These are phyloP conservation scores for Ischnura elegans DNA, from an alignment of 2,888 invertebrate genomes.

Conservation along the genomic window DNA sequence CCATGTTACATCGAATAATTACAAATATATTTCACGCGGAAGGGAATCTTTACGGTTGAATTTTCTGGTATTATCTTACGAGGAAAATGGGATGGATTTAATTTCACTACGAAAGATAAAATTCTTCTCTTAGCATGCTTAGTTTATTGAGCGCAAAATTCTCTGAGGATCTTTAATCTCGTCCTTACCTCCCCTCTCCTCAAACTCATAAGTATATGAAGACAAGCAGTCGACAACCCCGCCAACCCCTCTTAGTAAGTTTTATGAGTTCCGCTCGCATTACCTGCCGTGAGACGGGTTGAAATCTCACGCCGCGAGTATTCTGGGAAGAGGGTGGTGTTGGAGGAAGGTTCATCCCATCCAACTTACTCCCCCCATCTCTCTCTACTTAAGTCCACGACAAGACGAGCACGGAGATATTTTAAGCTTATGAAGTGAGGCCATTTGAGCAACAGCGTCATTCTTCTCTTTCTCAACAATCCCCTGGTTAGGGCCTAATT, in stretches of 20 bases:
- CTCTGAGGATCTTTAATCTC: not conserved
- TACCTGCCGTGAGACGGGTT: not conserved
- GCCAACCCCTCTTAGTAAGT: not conserved
- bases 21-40: too few relatives aligned
- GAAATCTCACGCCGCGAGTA: not conserved
- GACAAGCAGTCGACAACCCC: conserved; percentile 1
- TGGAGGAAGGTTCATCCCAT: not conserved
- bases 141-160: not conserved
- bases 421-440: not conserved
- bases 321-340: not conserved
- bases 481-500: not conserved
- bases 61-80: not conserved
- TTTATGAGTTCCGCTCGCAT: not conserved
- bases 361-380: not conserved
- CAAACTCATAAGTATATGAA: not conserved
- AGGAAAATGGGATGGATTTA: not conserved
- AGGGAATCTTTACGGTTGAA: too few relatives aligned
- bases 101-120: not conserved
- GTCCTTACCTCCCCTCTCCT: not conserved
- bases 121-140: not conserved
- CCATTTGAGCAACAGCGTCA: not conserved
- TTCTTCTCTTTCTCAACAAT: not conserved
- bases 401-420: not conserved
- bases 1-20: too few relatives aligned
- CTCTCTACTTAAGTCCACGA: not conserved